Evolutionary conservation across 2,888 invertebrate species (phyloP).

Genomic region (Drosophila flavopinicola): DNA sequence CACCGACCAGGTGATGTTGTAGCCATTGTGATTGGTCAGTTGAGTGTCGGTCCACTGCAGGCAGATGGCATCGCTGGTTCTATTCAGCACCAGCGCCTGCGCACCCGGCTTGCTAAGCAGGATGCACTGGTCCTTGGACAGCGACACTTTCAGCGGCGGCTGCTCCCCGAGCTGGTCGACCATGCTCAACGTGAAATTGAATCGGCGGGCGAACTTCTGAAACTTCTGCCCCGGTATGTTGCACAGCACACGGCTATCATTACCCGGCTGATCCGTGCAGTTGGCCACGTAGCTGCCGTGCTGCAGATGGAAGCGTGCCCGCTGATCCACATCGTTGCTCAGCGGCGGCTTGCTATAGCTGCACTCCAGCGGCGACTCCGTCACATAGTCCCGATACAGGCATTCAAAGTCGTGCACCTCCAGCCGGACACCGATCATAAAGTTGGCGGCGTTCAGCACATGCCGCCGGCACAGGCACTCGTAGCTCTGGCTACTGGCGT

Average conservation of each 20-base stretch:
- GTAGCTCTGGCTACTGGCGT: not conserved
- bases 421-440: slow-evolving; percentile 15
- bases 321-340: not conserved
- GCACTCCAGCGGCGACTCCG: not conserved
- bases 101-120: not conserved
- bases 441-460: accelerated
- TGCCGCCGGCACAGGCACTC: slow-evolving; percentile 4
- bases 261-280: not conserved
- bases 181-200: slow-evolving; percentile 2
- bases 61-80: slow-evolving; percentile 13
- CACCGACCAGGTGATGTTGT: slow-evolving; percentile 30
- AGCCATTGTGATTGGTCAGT: accelerated
- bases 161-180: not conserved
- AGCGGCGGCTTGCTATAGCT: slow-evolving; percentile 1
- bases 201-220: not conserved
- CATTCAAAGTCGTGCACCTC: slow-evolving; percentile 7
- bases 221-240: not conserved
- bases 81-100: accelerated
- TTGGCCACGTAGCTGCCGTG: not conserved
- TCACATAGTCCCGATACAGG: not conserved
- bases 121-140: not conserved
- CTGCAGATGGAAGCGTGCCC: not conserved
- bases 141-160: accelerated
- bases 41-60: not conserved
- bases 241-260: not conserved